Evolutionary conservation across 2,113 vertebrate species (phyloP), one percentile per base, ranked within the genome.

Genomic region (Odocoileus hemionus): DNA sequence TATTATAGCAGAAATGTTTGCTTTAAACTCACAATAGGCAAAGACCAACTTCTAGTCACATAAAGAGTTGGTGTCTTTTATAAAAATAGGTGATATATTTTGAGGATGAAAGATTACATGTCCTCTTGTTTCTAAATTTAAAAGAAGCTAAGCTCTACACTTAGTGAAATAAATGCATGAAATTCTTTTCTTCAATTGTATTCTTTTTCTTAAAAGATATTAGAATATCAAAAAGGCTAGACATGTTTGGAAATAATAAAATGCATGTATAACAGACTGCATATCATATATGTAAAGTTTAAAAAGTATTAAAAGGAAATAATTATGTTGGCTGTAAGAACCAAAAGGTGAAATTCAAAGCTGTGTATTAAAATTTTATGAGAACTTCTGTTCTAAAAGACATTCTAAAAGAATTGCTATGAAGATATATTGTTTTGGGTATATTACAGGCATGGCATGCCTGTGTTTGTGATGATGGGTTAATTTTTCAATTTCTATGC

Each of bases 101-200:
- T 96, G 80, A 96, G 54, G 23, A 86, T 67, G 26, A 91, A 91
- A 83, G 30, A 55, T 26, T 88, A 52, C 90, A 97, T 9, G n/a
- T 47, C 12, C 21, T n/a, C 39, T 52, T 43, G 12, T 61, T n/a
- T 45, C 14, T 58, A 86, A 83, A 67, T 86, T 61, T 39, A 39
- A 96, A 89, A 85, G 36, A 95, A 26, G 7, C 2, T 91, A 50
- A 87, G 6, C 78, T 67, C 50, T 58, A 52, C 30, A 23, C 67
- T 61, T 57, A 91, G 21, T 67, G 9, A 96, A 76, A 93, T 28
- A 33, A 78, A 78, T 36, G 4, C 28, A 92, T 90, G 52, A 57
- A 67, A 80, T 82, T 82, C 21, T 74, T 17, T 9, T 26, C 33
- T 54, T 54, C 21, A 84, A 7, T 58, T 84, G 19, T 13, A 58